phyloP scores from a whole-genome alignment of 2,888 invertebrate species.

The Hartigia nigra region DNA sequence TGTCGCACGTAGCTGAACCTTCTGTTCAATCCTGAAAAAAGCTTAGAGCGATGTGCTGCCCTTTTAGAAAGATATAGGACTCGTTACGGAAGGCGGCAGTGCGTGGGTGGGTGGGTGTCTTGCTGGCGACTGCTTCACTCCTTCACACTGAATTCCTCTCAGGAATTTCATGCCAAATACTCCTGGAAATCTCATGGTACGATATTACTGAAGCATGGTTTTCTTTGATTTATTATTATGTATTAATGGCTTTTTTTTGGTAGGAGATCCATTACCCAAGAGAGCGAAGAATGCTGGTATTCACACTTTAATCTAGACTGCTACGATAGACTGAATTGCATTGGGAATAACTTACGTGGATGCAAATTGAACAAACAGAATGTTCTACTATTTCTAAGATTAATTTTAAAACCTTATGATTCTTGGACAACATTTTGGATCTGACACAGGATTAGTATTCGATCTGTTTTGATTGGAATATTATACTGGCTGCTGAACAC shows the following conservation, averaged over 20 bases:
- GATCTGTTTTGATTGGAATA: not conserved
- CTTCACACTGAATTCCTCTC: constrained; percentile 6
- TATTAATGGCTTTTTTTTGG: not conserved
- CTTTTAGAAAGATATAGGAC: constrained; percentile 45
- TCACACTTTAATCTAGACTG: not conserved
- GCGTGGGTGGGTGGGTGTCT: constrained; percentile 57
- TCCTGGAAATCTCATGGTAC: not conserved
- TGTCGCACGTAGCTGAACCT: constrained; percentile 21
- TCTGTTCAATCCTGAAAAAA: constrained; percentile 28
- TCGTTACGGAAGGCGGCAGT: constrained; percentile 54
- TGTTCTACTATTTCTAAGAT: not conserved
- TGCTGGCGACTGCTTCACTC: constrained; percentile 16
- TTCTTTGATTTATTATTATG: not conserved
- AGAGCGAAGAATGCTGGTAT: not conserved
- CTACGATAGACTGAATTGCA: not conserved
- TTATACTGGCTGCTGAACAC: not conserved
- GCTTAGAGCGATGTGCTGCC: constrained; percentile 40
- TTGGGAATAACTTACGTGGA: not conserved
- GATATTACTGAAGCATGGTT: not conserved
- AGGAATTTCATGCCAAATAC: constrained; percentile 9
- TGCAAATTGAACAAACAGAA: not conserved
- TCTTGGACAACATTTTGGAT: not conserved
- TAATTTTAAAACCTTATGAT: not conserved
- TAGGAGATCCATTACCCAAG: not conserved
- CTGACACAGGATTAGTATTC: not conserved